Conservation (phyloP, 2,113 vertebrate species). For the Gallinago paraguaiae region DNA sequence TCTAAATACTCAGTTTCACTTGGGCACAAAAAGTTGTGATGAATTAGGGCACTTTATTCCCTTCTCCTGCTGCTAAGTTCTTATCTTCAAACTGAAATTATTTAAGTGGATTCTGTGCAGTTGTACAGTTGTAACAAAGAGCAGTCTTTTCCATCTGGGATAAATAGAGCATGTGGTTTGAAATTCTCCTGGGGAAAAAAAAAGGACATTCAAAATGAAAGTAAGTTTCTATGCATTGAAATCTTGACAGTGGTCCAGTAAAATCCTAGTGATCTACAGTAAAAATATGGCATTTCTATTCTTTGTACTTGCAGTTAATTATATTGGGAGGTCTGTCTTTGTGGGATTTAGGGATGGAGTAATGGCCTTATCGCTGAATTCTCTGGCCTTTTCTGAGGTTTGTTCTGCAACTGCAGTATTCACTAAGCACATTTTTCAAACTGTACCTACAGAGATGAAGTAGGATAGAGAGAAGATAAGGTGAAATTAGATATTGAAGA, state of each 20-base stretch:
- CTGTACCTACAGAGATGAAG: not conserved
- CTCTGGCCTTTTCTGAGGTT: not conserved
- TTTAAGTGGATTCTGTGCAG: not conserved
- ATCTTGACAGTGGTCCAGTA: not conserved
- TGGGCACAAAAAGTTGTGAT: not conserved
- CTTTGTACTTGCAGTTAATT: not conserved
- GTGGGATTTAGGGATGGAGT: not conserved
- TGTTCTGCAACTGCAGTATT: not conserved
- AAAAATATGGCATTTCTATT: not conserved
- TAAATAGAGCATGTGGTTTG: not conserved
- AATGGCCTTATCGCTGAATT: not conserved
- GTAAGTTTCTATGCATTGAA: not conserved
- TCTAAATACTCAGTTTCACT: not conserved
- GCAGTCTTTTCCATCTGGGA: slow-evolving; percentile 18
- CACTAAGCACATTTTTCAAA: not conserved
- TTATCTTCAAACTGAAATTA: not conserved
- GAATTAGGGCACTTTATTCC: not conserved
- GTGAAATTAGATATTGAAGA: slow-evolving; percentile 44
- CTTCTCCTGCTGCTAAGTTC: not conserved
- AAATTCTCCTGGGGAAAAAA: not conserved
- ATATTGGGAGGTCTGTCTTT: not conserved
- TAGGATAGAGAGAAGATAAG: slow-evolving; percentile 41
- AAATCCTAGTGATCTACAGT: not conserved
- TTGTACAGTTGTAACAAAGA: not conserved
- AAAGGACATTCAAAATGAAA: not conserved